Conservation (phyloP, 2,113 vertebrate species). For the Calypte anna region DNA sequence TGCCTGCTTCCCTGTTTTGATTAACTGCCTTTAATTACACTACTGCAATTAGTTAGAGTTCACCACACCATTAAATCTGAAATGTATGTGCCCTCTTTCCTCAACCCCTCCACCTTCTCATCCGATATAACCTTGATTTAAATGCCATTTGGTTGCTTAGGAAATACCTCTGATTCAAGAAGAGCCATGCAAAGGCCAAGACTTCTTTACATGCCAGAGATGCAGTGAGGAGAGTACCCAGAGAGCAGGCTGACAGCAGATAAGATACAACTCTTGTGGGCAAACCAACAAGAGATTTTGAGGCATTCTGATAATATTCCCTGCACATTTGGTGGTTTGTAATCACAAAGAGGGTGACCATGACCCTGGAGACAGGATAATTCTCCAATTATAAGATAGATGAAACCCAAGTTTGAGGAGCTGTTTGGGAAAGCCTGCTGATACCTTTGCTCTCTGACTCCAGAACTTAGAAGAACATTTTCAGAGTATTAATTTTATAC, state of each 20-base stretch:
- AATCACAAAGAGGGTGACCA: accelerated
- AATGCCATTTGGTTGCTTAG: not conserved
- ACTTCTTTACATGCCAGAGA: not conserved
- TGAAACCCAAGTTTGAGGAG: not conserved
- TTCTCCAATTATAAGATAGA: not conserved
- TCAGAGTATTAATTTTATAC: not conserved
- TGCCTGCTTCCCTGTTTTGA: not conserved
- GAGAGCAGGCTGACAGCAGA: not conserved
- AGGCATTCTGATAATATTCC: not conserved
- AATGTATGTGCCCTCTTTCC: not conserved
- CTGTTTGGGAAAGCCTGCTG: not conserved
- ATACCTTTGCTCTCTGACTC: not conserved
- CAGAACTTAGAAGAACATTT: not conserved
- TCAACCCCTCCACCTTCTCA: not conserved
- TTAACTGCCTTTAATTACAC: not conserved
- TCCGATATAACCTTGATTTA: not conserved
- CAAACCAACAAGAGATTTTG: not conserved
- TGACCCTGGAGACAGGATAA: not conserved
- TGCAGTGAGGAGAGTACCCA: not conserved
- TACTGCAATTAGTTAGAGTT: not conserved
- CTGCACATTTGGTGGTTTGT: not conserved
- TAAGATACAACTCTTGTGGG: not conserved
- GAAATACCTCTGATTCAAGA: not conserved
- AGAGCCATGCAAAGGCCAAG: not conserved
- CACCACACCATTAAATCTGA: not conserved